phyloP scores from a whole-genome alignment of 1,140 invertebrate species.

The Elymnias hypermnestra region DNA sequence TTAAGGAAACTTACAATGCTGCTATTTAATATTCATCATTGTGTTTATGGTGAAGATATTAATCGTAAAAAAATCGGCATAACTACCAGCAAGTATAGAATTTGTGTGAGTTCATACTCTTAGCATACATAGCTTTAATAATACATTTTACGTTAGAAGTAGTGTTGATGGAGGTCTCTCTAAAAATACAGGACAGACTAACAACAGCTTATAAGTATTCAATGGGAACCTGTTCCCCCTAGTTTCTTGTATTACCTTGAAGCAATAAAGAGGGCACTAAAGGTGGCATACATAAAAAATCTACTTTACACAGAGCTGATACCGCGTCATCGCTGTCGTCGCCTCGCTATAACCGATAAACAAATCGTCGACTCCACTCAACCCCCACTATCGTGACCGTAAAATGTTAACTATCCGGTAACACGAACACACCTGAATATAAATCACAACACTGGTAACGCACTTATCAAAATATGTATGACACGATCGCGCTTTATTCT shows the following conservation, averaged over 20 bases:
- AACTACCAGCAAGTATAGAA: no score
- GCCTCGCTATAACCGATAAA: constrained; percentile 56
- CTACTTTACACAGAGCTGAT: constrained; percentile 50
- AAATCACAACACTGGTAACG: constrained; percentile 59
- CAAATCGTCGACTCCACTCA: constrained; percentile 60
- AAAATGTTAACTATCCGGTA: constrained; percentile 69
- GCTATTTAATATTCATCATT: no score
- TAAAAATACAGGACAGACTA: no score
- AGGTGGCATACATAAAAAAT: constrained; percentile 66
- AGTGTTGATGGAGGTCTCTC: background rate
- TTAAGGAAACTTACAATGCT: no score
- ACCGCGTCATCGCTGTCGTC: constrained; percentile 61
- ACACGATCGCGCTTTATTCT: constrained; percentile 57
- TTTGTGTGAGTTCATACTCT: no score
- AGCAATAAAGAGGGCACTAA: constrained; percentile 60
- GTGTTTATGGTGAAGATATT: no score
- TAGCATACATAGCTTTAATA: no score
- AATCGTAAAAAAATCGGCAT: no score
- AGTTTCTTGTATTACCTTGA: constrained; percentile 19
- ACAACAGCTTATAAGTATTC: background rate
- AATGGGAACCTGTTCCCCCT: constrained; percentile 8
- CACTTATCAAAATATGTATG: constrained; percentile 63
- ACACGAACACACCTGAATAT: constrained; percentile 64
- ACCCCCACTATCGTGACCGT: constrained; percentile 58
- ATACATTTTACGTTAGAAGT: no score